Evolutionary conservation across 2,797 vertebrate genomes (phyloP).

Genomic region (Kryptopterus vitreolus): DNA sequence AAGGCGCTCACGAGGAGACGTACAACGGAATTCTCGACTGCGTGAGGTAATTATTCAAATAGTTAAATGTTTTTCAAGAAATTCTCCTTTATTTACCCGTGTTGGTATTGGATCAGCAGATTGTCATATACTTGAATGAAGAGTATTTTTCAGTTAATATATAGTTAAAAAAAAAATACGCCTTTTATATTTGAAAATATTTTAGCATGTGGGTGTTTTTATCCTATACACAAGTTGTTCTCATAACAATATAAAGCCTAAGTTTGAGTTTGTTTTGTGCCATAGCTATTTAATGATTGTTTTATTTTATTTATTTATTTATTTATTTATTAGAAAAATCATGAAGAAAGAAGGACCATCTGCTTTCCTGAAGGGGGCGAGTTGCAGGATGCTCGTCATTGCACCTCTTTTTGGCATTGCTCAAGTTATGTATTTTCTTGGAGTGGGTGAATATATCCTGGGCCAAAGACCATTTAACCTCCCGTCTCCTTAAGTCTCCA

Average conservation of each 20-base stretch:
- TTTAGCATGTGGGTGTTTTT: background rate
- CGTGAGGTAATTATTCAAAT: conserved; percentile 62
- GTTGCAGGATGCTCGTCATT: conserved; percentile 81
- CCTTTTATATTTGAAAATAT: background rate
- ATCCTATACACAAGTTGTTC: background rate
- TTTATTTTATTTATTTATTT: background rate
- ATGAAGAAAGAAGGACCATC: conserved; percentile 78
- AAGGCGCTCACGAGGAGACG: conserved; percentile 77
- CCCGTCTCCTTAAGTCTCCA: conserved; percentile 55
- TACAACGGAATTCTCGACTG: conserved; percentile 81
- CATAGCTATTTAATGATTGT: background rate
- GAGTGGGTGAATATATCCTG: conserved; percentile 79
- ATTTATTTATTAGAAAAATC: conserved; percentile 74
- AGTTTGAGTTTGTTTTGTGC: background rate
- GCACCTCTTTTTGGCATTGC: conserved; percentile 84
- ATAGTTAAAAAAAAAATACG: background rate
- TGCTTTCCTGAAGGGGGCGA: conserved; percentile 81
- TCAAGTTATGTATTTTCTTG: conserved; percentile 83
- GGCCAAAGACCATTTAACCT: conserved; percentile 69
- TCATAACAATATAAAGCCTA: background rate
- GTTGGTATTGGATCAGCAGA: background rate
- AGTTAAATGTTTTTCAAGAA: background rate
- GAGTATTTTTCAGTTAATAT: background rate
- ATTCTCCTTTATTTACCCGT: background rate
- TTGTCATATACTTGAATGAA: background rate